Percentiles rank a stretch among this genome's conserved stretches.
Conservation (phyloP, 2,888 invertebrate species). For the Notodonta dromedarius region DNA sequence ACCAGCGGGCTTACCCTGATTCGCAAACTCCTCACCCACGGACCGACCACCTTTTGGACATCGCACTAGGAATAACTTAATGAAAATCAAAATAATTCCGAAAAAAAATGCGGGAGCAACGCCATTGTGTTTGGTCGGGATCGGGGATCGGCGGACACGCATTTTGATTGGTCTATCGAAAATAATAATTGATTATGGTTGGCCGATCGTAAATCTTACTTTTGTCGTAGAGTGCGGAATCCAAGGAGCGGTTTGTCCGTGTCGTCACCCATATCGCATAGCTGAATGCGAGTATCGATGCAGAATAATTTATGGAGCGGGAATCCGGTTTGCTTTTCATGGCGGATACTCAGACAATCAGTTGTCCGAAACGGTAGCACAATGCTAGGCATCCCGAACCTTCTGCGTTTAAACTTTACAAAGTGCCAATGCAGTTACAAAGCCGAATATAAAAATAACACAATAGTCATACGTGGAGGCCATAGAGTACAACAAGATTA, state of each 20-base stretch:
- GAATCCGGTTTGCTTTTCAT: conserved; percentile 50
- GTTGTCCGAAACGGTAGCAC: conserved; percentile 71
- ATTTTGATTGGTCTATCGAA: too few relatives aligned
- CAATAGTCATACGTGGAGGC: conserved; percentile 48
- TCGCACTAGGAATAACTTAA: too few relatives aligned
- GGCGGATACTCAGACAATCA: conserved; percentile 66
- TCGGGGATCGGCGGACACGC: too few relatives aligned
- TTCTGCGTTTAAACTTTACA: conserved; percentile 26
- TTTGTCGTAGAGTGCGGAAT: too few relatives aligned
- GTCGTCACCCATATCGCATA: background rate
- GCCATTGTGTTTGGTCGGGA: too few relatives aligned
- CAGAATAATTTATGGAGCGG: conserved; percentile 37
- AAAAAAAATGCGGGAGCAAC: too few relatives aligned
- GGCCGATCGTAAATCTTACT: too few relatives aligned
- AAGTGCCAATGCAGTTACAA: conserved; percentile 26
- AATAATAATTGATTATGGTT: too few relatives aligned
- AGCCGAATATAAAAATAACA: conserved; percentile 31
- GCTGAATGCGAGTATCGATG: conserved; percentile 27
- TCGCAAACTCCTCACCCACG: conserved; percentile 36
- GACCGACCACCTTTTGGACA: too few relatives aligned
- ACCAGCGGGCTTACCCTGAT: conserved; percentile 46
- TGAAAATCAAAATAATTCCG: too few relatives aligned
- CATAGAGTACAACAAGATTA: conserved; percentile 57
- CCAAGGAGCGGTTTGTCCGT: too few relatives aligned
- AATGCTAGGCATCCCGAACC: conserved; percentile 31